Base-by-base conservation (phyloP, 1,140 invertebrate species). In the Branchinecta lynchi region DNA sequence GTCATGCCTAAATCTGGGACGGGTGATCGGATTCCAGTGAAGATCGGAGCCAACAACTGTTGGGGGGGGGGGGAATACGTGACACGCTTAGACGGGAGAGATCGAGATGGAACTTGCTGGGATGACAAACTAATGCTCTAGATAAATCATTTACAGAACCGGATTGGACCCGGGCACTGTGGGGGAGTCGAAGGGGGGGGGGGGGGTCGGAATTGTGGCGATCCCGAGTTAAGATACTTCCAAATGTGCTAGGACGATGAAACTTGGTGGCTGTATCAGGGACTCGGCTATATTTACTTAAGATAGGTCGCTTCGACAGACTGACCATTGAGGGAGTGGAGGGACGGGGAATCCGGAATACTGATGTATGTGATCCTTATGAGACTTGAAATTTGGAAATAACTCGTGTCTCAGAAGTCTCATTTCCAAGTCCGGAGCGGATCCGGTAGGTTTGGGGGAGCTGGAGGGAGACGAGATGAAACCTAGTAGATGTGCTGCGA, bases 231-330 rank as follows among this genome's bases (percentile, higher is more conserved):
- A n/a, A n/a, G n/a, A n/a, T 51, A n/a, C 46, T 51, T 51, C 46
- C n/a, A n/a, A n/a, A 51, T n/a, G 46, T 51, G 46, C n/a, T 51
- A 51, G 46, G 46, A n/a, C 46, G 46, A 51, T 51, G 46, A 51
- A 51, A 51, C 9, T 51, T 51, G 46, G 46, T 51, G n/a, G 46
- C 9, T n/a, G 46, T 51, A n/a, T 51, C 46, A 51, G 46, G 46
- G 46, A 51, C 9, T n/a, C n/a, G 46, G 9, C 9, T n/a, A 51
- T 9, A 9, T 51, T 51, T 9, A 51, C 46, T 51, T 51, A n/a
- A 51, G 9, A 51, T 9, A 51, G 46, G 9, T n/a, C 9, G 9
- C n/a, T 51, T 51, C 46, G 9, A 9, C 9, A n/a, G 9, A 9
- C n/a, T n/a, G 46, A 51, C 46, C 46, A 51, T 51, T 51, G 46